Base-by-base conservation (phyloP, 2,797 vertebrate species). In the Cyprinella venusta region DNA sequence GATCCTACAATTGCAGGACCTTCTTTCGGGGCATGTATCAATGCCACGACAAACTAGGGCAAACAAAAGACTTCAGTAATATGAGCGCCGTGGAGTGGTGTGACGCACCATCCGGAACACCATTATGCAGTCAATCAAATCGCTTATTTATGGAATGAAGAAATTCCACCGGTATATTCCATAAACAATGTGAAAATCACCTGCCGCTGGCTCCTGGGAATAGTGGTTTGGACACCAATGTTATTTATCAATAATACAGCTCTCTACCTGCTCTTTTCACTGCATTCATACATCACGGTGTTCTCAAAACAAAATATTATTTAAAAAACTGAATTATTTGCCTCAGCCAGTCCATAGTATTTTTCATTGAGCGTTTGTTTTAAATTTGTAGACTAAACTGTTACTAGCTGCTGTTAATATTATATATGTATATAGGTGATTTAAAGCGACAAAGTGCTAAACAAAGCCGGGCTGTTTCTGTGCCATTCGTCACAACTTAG, bases 121-220 rank as follows among this genome's bases (percentile, higher is more conserved):
- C 24, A 80, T 59, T 8, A 16, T 72, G 26, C 69, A 77, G 67
- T 83, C 80, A 74, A 56, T 85, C 72, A 87, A 52, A 65, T 30
- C 7, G 30, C 48, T 42, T 70, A 56, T 83, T 63, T 78, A 71
- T 30, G 50, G 67, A 80, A 83, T 45, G 74, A 71, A 61, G 36
- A 82, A 82, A 76, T 80, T 76, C 80, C 65, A 6, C 33, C 24
- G 36, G 38, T 76, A 72, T 81, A 72, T 81, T 82, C 36, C 77
- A 75, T 75, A 69, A 10, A 30, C 80, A 67, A 79, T 71, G 76
- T 68, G 3, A 68, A 67, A 80, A 65, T 83, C 78, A 74, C 76
- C 75, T 56, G 38, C 61, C 81, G 67, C 76, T 68, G 71, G 68
- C 63, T 85, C 74, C 74, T 69, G 78, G 84, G 76, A 83, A 83